These are phyloP conservation scores for Oscheius sp. DNA, from an alignment of 1,140 invertebrate species.

Conservation along the genomic window DNA sequence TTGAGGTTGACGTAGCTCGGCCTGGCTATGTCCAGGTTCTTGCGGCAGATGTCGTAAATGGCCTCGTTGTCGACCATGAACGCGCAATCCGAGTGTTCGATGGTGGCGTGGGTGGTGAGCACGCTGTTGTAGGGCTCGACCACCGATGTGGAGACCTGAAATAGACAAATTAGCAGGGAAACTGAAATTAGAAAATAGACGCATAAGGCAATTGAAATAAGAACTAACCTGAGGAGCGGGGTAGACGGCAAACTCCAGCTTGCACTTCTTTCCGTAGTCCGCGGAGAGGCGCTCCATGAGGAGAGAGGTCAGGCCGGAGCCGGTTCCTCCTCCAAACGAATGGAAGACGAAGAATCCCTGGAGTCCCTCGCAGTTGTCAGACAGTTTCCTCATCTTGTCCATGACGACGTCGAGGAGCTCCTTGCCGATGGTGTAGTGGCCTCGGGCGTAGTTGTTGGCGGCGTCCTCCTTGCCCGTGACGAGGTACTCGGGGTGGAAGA, in stretches of 20 bases:
- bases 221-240: slow-evolving; percentile 74
- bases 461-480: too few species aligned
- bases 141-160: slow-evolving; percentile 52
- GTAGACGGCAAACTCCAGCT: slow-evolving; percentile 81
- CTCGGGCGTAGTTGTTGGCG: too few species aligned
- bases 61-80: slow-evolving; percentile 74
- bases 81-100: slow-evolving; percentile 58
- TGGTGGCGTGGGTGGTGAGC: slow-evolving; percentile 68
- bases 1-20: slow-evolving; percentile 79
- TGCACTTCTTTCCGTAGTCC: slow-evolving; percentile 75
- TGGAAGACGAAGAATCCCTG: slow-evolving; percentile 86
- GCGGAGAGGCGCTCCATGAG: slow-evolving; percentile 71
- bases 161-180: too few species aligned
- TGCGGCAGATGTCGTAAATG: slow-evolving; percentile 85
- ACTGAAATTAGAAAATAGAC: too few species aligned
- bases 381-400: slow-evolving; percentile 74
- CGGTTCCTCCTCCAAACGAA: slow-evolving; percentile 80
- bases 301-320: slow-evolving; percentile 72
- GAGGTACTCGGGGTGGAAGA: too few species aligned
- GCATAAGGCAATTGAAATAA: too few species aligned
- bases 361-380: slow-evolving; percentile 77
- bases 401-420: too few species aligned
- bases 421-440: too few species aligned
- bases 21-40: slow-evolving; percentile 78
- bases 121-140: slow-evolving; percentile 63